These are phyloP conservation scores for Aselliscus stoliczkanus DNA, from an alignment of 2,797 vertebrate species.

Conservation along the genomic window DNA sequence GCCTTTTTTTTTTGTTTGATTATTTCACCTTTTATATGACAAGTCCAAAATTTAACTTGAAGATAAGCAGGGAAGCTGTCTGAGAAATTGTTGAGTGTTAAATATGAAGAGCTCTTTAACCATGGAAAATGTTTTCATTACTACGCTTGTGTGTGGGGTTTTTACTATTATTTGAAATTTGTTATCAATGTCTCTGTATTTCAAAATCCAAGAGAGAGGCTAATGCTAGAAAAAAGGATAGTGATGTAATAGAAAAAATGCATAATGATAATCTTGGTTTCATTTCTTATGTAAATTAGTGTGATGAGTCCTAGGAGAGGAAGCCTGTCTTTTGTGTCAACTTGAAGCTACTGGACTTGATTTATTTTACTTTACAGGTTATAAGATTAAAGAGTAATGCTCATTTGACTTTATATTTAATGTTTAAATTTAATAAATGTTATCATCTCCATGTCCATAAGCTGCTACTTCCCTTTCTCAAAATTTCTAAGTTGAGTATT, in stretches of 20 bases:
- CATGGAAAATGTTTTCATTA: not conserved
- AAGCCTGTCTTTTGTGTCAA: not conserved
- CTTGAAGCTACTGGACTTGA: not conserved
- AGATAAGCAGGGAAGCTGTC: not conserved
- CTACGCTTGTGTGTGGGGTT: not conserved
- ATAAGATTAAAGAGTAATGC: not conserved
- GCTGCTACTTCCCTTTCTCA: not conserved
- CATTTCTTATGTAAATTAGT: not conserved
- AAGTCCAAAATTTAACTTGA: not conserved
- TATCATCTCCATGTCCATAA: not conserved
- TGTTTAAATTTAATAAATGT: conserved; percentile 20
- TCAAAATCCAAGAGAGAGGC: not conserved
- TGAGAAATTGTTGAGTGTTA: not conserved
- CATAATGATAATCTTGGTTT: not conserved
- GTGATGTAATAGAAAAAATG: not conserved
- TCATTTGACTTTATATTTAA: not conserved
- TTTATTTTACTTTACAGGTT: conserved; percentile 7
- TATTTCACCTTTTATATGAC: conserved; percentile 50
- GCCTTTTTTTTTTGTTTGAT: conserved; percentile 35
- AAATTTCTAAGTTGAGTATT: conserved; percentile 19
- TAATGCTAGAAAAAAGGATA: not conserved
- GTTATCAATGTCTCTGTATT: not conserved
- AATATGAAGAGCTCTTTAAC: not conserved
- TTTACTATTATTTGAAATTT: conserved; percentile 5
- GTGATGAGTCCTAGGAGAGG: not conserved